Evolutionary conservation across 1,140 invertebrate genomes (phyloP).

Genomic region (Linepithema humile): DNA sequence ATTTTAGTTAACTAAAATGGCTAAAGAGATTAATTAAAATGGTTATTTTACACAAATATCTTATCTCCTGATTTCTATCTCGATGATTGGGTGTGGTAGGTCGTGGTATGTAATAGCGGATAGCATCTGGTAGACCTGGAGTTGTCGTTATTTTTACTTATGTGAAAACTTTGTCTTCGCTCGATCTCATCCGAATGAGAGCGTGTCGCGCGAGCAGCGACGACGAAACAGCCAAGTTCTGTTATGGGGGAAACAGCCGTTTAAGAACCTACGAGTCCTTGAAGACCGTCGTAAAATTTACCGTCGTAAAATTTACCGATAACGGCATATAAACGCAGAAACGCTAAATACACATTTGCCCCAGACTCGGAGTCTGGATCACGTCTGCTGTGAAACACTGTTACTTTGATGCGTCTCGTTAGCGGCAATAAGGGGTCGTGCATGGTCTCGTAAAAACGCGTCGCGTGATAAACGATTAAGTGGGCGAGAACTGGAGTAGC

Average conservation of each 20-base stretch:
- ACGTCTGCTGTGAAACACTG: background rate
- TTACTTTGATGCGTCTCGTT: constrained; percentile 49
- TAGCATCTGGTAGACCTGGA: constrained; percentile 54
- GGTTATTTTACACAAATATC: too few species aligned
- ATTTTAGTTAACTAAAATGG: background rate
- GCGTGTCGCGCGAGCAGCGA: background rate
- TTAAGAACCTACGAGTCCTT: background rate
- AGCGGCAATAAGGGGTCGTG: constrained; percentile 13
- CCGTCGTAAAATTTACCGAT: constrained; percentile 57
- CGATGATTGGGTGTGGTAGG: constrained; percentile 46
- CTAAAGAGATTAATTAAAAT: too few species aligned
- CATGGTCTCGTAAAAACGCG: constrained; percentile 23
- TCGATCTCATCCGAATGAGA: constrained; percentile 20
- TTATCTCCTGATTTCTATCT: background rate
- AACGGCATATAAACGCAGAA: constrained; percentile 26
- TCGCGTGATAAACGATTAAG: constrained; percentile 27
- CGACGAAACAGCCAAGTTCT: constrained; percentile 30
- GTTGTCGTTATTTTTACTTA: constrained; percentile 67
- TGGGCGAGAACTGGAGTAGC: background rate
- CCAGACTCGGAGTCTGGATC: background rate
- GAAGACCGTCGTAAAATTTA: constrained; percentile 50
- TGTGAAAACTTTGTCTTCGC: constrained; percentile 51
- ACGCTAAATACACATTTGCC: constrained; percentile 25
- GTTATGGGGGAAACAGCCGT: constrained; percentile 59
- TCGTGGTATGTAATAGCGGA: constrained; percentile 38